Base-by-base conservation (phyloP, 2,888 invertebrate genomes). In the Brenthis hecate region DNA sequence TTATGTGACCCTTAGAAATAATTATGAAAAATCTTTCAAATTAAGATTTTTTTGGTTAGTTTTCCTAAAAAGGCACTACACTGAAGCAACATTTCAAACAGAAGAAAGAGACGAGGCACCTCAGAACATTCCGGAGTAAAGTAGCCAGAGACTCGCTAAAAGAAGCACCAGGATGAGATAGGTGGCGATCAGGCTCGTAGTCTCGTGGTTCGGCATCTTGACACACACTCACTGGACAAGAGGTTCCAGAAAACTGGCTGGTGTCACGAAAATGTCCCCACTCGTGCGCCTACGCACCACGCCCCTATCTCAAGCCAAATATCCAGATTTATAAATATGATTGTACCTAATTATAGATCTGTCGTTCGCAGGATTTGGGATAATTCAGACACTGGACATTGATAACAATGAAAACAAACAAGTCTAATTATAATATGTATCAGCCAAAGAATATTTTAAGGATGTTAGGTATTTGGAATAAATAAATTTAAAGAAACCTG, bases 91-190 rank as follows among this genome's bases (percentile, higher is more conserved):
- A 43, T 43, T 11, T 43, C 8, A 43, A 43, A 43, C 11, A 43
- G 36, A 43, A 43, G 36, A 8, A 43, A 43, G 36, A 43, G 36
- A 43, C 11, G 58, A 66, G 36, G 85, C 87, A 90, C 91, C 90
- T 91, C 89, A 92, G 82, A 91, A 92, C 82, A 95, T 78, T 71
- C 95, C 95, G 28, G 95, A 94, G 85, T 96, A 96, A 72, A 96
- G 92, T 54, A 95, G 86, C 94, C 95, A 96, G 64, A 96, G 92
- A 68, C 94, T 93, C 78, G 95, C 93, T 66, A 96, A 89, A 54
- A 96, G 91, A 56, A 95, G 88, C 77, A 95, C 94, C 83, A 96
- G 87, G 83, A 96, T 96, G 78, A 95, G 86, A 82, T 96, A 96
- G 76, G 96, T 96, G 81, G 95, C 95, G 80, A 95, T 90, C 74